Evolutionary conservation across 2,797 vertebrate species (phyloP), one percentile per base, ranked within the genome.

Genomic region (Molossus molossus): DNA sequence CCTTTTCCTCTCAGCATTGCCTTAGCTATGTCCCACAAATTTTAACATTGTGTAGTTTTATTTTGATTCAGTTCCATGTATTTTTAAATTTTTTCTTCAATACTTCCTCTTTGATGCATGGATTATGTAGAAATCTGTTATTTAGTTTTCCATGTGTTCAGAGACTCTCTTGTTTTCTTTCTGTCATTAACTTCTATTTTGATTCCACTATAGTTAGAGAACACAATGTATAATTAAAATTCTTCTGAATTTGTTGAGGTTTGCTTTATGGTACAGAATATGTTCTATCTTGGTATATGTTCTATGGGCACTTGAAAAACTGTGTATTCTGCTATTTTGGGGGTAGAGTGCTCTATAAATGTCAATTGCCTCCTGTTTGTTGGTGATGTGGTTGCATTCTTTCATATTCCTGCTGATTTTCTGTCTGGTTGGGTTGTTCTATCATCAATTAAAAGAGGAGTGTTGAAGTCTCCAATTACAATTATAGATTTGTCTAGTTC

Each of bases 1-100:
- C 90, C 57, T 97, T 95, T 90, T 72, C 91, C 96, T 96, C 93
- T 94, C 72, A 73, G 86, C 60, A 90, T 90, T 94, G 95, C 90
- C 72, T 97, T 94, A 96, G 76, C 92, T 94, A 48, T 62, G 45
- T 92, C 29, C 21, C 57, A 84, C 23, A 95, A 45, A 25, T 82
- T 88, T 60, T 76, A 23, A 57, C 69, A 67, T 33, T 6, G 2
- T 94, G 1, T 25, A 40, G 15, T 76, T 80, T 55, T 40, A 20
- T 55, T 80, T 86, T 64, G 15, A 86, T 90, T 17, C 64, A 55
- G 21, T 75, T 86, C 21, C 23, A 69, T n/a, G 1, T 58, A 25
- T 65, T 82, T 96, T 72, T 72, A 87, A 48, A 48, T 40, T 64
- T 18, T 88, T 37, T 9, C 65, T 29, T 83, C 58, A 18, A 97